A percentile compares a stretch with the other conserved stretches of the same genome.
Conservation (phyloP, 1,140 invertebrate species). For the Drosophila tani region DNA sequence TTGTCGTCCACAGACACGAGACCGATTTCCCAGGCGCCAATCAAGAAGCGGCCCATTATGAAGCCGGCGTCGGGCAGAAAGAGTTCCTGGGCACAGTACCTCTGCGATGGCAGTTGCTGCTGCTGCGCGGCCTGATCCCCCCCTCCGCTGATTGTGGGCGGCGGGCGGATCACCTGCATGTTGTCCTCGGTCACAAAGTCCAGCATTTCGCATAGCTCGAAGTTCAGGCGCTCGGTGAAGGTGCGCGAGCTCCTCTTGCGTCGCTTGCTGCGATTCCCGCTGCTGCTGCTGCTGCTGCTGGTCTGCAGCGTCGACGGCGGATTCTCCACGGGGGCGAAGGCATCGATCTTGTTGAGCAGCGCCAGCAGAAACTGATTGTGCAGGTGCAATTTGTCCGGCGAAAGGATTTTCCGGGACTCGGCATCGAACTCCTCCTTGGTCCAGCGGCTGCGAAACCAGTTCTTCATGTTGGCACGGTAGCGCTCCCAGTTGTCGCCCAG, state of each 20-base stretch:
- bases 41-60: constrained; percentile 91
- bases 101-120: constrained; percentile 74
- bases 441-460: constrained; percentile 90
- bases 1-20: constrained; percentile 92
- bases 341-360: constrained; percentile 91
- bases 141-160: constrained; percentile 37
- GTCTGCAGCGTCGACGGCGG: constrained; percentile 24
- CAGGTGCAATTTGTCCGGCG: constrained; percentile 89
- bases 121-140: constrained; percentile 64
- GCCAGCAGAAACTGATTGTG: constrained; percentile 94
- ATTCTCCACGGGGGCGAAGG: constrained; percentile 86
- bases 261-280: constrained; percentile 85
- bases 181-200: constrained; percentile 86
- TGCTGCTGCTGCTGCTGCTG: constrained; percentile 57
- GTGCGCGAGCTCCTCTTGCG: constrained; percentile 86
- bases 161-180: constrained; percentile 72
- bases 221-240: constrained; percentile 88
- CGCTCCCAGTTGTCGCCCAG: constrained; percentile 89
- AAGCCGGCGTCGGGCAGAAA: constrained; percentile 91
- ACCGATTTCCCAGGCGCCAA: constrained; percentile 93
- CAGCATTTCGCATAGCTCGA: constrained; percentile 87
- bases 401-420: constrained; percentile 90
- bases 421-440: constrained; percentile 93
- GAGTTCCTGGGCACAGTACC: constrained; percentile 88
- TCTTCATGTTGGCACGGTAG: constrained; percentile 89